Percentiles rank a stretch among this genome's conserved stretches.
phyloP scores from a whole-genome alignment of 2,113 vertebrate species.

The Limnothrissa miodon region DNA sequence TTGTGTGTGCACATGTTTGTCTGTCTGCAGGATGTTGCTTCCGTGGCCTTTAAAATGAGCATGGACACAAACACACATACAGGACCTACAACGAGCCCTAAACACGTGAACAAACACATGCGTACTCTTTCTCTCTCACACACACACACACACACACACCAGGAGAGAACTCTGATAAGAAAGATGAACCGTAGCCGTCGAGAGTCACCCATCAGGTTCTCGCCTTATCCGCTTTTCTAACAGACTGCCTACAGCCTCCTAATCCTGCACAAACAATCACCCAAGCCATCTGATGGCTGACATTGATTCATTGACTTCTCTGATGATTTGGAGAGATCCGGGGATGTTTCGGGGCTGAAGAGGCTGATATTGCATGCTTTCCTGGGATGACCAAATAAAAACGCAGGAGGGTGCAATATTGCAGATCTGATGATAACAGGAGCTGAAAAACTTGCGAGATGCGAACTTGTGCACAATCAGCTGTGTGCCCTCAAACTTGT shows the following conservation, averaged over 20 bases:
- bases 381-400: slow-evolving; percentile 39
- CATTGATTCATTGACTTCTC: slow-evolving; percentile 51
- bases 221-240: slow-evolving; percentile 41
- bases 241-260: slow-evolving; percentile 46
- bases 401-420: slow-evolving; percentile 29
- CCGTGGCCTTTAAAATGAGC: neutral
- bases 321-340: slow-evolving; percentile 45
- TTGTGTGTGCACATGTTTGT: neutral
- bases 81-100: neutral
- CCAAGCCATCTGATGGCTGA: slow-evolving; percentile 42
- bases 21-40: neutral
- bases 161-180: slow-evolving; percentile 39
- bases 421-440: slow-evolving; percentile 22
- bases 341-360: slow-evolving; percentile 39
- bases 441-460: neutral
- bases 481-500: neutral
- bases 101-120: slow-evolving; percentile 29
- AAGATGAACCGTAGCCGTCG: slow-evolving; percentile 35
- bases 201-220: slow-evolving; percentile 42
- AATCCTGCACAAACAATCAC: slow-evolving; percentile 53
- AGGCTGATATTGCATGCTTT: slow-evolving; percentile 44
- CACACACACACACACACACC: neutral
- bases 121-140: neutral
- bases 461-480: neutral
- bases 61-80: slow-evolving; percentile 8